Base-by-base conservation (phyloP, 2,888 invertebrate species). In the Eudemis profundana region DNA sequence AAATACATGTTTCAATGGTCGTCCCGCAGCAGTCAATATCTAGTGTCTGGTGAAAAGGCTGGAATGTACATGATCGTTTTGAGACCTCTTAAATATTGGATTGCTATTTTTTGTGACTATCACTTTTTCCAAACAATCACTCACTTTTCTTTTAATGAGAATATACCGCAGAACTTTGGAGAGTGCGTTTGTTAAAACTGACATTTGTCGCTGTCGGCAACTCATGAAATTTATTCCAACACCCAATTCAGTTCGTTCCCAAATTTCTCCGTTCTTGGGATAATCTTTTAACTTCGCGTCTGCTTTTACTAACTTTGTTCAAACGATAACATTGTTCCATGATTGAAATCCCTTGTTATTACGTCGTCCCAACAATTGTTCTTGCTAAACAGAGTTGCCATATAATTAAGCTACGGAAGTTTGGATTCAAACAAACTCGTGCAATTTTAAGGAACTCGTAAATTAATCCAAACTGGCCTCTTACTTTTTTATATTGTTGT, bases 301-400 rank as follows among this genome's bases (percentile, higher is more conserved):
- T 15, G n/a, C 40, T 49, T 38, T 19, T 29, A 21, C 42, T 21
- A 51, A 59, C 29, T 51, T 59, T 19, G 27, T 23, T 40, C 21
- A 42, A 57, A 57, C 44, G 50, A 50, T 42, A 50, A 46, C 59
- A 59, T 59, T 59, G 27, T 51, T 19, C 21, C 51, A 8, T 29
- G 53, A 53, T 59, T 57, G 49, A 51, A 60, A 53, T 44, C 29
- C 38, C 27, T 38, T 46, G 53, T 65, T 29, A 59, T 63, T 36
- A 50, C 44, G 36, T 14, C 14, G 15, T 33, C 21, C 36, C 46
- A 5, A 33, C 49, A 15, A 57, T 50, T 42, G 33, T 29, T 56
- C 47, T 40, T 23, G 36, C 12, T 46, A 33, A 56, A 57, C 29
- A 42, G 4, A 33, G 57, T 50, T 57, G n/a, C 17, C 33, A 27